Conservation (phyloP, 2,797 vertebrate genomes). For the Oryzias dopingdopingensis region DNA sequence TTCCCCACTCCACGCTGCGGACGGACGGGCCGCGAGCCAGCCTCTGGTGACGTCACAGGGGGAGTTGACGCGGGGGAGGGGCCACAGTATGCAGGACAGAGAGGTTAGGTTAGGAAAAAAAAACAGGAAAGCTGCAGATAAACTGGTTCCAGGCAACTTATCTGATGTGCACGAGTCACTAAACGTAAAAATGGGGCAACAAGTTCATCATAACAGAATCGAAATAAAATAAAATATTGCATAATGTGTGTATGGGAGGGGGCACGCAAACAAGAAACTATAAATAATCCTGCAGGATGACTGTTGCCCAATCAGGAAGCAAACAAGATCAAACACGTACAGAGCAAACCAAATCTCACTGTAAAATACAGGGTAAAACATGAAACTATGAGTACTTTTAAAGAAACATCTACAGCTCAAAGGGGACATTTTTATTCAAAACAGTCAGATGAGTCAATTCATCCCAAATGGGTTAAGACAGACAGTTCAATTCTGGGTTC, state of each 20-base stretch:
- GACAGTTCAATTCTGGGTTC: too few species aligned
- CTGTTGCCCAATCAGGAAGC: slow-evolving; percentile 1
- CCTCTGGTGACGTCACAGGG: slow-evolving; percentile 47
- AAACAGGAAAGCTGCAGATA: background rate
- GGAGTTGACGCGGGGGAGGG: slow-evolving; percentile 59
- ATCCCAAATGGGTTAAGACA: too few species aligned
- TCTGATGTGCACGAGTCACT: background rate
- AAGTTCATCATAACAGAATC: background rate
- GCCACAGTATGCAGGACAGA: background rate
- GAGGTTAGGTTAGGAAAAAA: background rate
- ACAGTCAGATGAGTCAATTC: too few species aligned
- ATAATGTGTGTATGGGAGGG: too few species aligned
- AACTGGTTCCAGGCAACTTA: background rate
- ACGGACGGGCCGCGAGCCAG: slow-evolving; percentile 58
- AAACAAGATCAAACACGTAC: background rate
- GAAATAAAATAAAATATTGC: background rate
- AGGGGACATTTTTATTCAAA: too few species aligned
- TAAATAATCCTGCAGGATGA: background rate
- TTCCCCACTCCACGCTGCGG: slow-evolving; percentile 42
- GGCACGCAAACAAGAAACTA: background rate
- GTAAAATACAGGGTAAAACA: background rate
- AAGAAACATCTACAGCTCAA: too few species aligned
- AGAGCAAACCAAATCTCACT: background rate
- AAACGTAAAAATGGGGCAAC: background rate
- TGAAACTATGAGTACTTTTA: too few species aligned